phyloP scores from a whole-genome alignment of 2,888 invertebrate species.

The Aporophyla lueneburgensis region DNA sequence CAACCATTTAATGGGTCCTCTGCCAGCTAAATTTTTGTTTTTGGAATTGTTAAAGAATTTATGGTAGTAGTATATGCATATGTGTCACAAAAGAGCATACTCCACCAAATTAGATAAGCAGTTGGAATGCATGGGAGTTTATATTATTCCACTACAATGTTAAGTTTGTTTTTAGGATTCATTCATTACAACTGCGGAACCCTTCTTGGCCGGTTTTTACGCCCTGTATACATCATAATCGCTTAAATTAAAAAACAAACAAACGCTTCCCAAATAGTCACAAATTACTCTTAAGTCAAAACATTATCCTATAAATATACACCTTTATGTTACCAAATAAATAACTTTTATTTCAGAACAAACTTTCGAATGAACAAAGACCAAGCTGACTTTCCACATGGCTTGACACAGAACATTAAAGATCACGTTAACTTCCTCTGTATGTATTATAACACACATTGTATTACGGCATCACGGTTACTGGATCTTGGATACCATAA shows the following conservation, averaged over 20 bases:
- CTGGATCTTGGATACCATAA: conserved; percentile 61
- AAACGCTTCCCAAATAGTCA: not conserved
- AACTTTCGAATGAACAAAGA: conserved; percentile 46
- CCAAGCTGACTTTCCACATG: conserved; percentile 34
- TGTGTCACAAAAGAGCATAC: too few species aligned
- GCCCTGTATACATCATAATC: too few species aligned
- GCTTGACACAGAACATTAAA: conserved; percentile 56
- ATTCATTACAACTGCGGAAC: too few species aligned
- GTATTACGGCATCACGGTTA: conserved; percentile 49
- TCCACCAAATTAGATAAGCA: too few species aligned
- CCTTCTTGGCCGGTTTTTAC: too few species aligned
- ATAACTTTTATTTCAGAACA: conserved; percentile 13
- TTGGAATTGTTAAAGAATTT: too few species aligned
- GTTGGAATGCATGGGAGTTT: too few species aligned
- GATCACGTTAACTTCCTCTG: conserved; percentile 53
- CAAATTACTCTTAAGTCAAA: not conserved
- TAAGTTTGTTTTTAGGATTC: too few species aligned
- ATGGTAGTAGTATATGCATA: too few species aligned
- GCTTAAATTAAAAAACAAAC: not conserved
- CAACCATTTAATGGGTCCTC: too few species aligned
- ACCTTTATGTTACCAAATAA: not conserved
- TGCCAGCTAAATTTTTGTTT: too few species aligned
- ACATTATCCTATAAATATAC: not conserved
- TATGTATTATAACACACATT: conserved; percentile 48
- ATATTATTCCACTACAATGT: too few species aligned